Base-by-base conservation (phyloP, 2,888 invertebrate species). In the Sinopyrophorus schimmeli region DNA sequence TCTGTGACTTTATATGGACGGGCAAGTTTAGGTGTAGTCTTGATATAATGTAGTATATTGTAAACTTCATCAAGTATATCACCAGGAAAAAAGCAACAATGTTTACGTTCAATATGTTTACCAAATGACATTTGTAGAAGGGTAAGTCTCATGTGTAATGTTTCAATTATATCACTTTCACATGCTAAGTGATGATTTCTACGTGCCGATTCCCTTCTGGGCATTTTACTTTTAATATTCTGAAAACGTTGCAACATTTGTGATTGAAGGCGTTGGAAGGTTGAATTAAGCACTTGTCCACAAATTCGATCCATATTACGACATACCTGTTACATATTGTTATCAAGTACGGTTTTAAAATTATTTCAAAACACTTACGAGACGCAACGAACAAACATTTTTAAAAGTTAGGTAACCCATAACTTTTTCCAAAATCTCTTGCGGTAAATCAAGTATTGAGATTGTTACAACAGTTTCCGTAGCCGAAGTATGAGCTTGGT, bases 71-170 rank as follows among this genome's bases (percentile, higher is more conserved):
- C 94, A 65, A 95, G 76, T 67, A 92, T 91, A 80, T 92, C 92
- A 73, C 94, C 94, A 31, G 94, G 92, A 69, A 95, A 94, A 74
- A 95, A 95, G 75, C 93, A 94, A 71, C 92, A 92, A 68, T 93
- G 89, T 69, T 89, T 91, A 63, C 90, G 81, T 71, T 94, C 93
- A 69, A 95, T 93, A 71, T 94, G 93, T 75, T 94, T 94, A 38
- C 92, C 92, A 76, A 93, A 92, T 11, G 92, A 89, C 93, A 94
- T 94, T 74, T 92, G 92, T 53, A 95, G 77, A 46, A 95, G 76
- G 40, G 92, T 92, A 37, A 95, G 80, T 57, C 94, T 81, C 87
- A 94, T 95, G 67, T 94, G 92, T 58, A 94, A 78, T 0, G 94
- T 94, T 74, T 94, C 93, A 66, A 94, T 86, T 31, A 94, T 93